A percentile compares a stretch with the other conserved stretches of the same genome.
phyloP scores from a whole-genome alignment of 2,888 invertebrate species.

The Cryptocheilus praepositus region DNA sequence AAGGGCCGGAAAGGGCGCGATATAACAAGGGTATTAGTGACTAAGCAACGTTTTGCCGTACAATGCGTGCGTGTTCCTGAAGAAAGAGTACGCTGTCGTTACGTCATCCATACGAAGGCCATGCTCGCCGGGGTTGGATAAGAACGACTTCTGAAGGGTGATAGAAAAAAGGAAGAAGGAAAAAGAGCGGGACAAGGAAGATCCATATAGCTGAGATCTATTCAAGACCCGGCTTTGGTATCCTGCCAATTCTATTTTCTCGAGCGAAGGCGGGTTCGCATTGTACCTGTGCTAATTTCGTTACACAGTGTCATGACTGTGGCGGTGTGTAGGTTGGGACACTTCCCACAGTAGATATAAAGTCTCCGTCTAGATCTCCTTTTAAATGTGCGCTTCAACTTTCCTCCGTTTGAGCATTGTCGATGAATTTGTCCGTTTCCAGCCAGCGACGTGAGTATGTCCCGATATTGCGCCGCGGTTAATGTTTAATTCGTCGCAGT shows the following conservation, averaged over 20 bases:
- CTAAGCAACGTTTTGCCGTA: too few relatives aligned
- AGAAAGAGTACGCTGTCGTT: too few relatives aligned
- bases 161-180: slow-evolving; percentile 7
- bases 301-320: slow-evolving; percentile 50
- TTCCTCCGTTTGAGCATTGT: neutral
- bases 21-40: too few relatives aligned
- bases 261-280: slow-evolving; percentile 70
- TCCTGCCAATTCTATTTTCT: slow-evolving; percentile 72
- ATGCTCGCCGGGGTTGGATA: too few relatives aligned
- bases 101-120: too few relatives aligned
- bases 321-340: slow-evolving; percentile 6
- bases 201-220: slow-evolving; percentile 71
- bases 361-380: slow-evolving; percentile 1
- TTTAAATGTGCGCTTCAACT: neutral
- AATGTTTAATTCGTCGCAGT: too few relatives aligned
- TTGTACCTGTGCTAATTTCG: slow-evolving; percentile 71
- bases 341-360: neutral
- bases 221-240: slow-evolving; percentile 69
- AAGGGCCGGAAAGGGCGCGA: too few relatives aligned
- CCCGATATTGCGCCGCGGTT: too few relatives aligned
- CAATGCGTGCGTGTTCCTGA: too few relatives aligned
- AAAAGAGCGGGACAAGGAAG: slow-evolving; percentile 44
- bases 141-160: neutral
- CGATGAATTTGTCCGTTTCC: neutral
- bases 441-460: too few relatives aligned